Conservation (phyloP, 2,797 vertebrate genomes). For the Poeciliopsis infans region DNA sequence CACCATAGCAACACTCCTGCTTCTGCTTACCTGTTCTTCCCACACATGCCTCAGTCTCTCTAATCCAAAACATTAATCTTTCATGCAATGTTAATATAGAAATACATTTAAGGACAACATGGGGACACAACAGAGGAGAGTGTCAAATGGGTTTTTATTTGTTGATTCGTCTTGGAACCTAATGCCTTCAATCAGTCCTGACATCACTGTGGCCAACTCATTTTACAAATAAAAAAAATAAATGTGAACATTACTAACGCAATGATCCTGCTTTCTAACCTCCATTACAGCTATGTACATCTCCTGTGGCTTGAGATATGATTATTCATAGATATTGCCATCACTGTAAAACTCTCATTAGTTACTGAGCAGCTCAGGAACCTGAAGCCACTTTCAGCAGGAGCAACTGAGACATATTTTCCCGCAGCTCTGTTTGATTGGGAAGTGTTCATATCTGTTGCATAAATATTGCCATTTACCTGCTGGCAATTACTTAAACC, state of each 20-base stretch:
- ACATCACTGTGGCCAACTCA: constrained; percentile 50
- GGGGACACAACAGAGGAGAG: not conserved
- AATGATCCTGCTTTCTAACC: constrained; percentile 61
- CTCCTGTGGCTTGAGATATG: constrained; percentile 50
- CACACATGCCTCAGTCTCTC: constrained; percentile 70
- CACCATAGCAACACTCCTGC: constrained; percentile 75
- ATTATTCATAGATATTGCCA: constrained; percentile 70
- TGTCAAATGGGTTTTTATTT: not conserved
- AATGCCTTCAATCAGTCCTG: constrained; percentile 17
- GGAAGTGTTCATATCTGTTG: constrained; percentile 18
- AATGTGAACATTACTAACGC: constrained; percentile 21
- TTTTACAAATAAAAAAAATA: constrained; percentile 47
- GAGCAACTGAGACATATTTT: constrained; percentile 47
- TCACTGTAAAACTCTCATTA: constrained; percentile 70
- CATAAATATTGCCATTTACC: constrained; percentile 26
- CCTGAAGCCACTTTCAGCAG: constrained; percentile 49
- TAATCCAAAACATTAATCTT: constrained; percentile 60
- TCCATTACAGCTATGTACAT: constrained; percentile 48
- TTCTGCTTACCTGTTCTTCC: constrained; percentile 68
- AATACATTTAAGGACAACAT: not conserved
- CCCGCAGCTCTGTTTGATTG: constrained; percentile 18
- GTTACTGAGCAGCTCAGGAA: constrained; percentile 47
- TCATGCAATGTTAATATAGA: constrained; percentile 43
- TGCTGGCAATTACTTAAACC: constrained; percentile 14
- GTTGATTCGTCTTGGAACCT: not conserved